A percentile compares a stretch with the other conserved stretches of the same genome.
Conservation (phyloP, 2,113 vertebrate species). For the Panthera tigris region DNA sequence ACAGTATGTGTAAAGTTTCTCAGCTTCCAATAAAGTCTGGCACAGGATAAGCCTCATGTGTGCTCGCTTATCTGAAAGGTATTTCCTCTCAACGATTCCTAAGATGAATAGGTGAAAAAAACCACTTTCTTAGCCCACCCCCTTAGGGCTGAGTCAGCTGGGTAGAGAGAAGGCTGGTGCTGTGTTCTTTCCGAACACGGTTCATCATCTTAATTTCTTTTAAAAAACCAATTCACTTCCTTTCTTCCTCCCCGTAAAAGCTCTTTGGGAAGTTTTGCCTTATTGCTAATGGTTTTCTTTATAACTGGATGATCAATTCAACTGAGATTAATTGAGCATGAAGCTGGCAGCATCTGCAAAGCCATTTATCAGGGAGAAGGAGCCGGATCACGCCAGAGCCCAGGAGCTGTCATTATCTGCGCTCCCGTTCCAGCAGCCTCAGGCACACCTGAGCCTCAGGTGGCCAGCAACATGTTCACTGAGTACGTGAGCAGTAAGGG, state of each 20-base stretch:
- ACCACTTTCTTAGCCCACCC: neutral
- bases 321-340: constrained; percentile 78
- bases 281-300: constrained; percentile 75
- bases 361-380: constrained; percentile 67
- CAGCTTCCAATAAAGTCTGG: neutral
- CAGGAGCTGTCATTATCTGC: constrained; percentile 19
- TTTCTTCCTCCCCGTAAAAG: constrained; percentile 52
- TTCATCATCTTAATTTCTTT: constrained; percentile 68
- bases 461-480: accelerated
- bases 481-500: accelerated
- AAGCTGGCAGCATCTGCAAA: constrained; percentile 72
- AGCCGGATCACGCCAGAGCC: neutral
- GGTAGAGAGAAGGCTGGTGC: neutral
- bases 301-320: constrained; percentile 77
- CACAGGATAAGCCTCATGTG: neutral
- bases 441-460: constrained; percentile 41
- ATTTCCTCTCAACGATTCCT: constrained; percentile 18
- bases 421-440: neutral
- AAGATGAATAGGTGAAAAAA: neutral
- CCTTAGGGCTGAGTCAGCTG: constrained; percentile 18
- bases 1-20: neutral
- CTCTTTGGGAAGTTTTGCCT: constrained; percentile 76
- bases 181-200: constrained; percentile 54
- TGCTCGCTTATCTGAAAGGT: constrained; percentile 10
- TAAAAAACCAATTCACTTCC: constrained; percentile 47